Conservation (phyloP, 2,888 invertebrate species). For the Branchellion lobata region DNA sequence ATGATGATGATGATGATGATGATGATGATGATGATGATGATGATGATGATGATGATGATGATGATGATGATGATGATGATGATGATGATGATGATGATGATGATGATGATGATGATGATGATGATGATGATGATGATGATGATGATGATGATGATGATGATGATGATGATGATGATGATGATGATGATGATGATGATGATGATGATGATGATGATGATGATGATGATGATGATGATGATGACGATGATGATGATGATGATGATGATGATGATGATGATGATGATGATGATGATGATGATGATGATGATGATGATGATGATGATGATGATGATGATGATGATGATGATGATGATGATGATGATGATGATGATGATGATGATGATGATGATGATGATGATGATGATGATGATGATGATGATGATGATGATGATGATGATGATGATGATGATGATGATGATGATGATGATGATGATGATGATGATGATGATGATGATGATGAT, state of each 20-base stretch:
- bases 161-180: no score
- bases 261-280: slow-evolving; percentile 34
- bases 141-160: neutral
- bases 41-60: neutral
- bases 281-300: slow-evolving; percentile 40
- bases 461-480: slow-evolving; percentile 1
- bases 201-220: neutral
- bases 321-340: no score
- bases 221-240: slow-evolving; percentile 49
- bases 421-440: neutral
- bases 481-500: neutral
- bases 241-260: slow-evolving; percentile 23
- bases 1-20: neutral
- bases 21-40: slow-evolving; percentile 5
- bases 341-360: no score
- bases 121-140: slow-evolving; percentile 34
- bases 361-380: neutral
- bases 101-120: slow-evolving; percentile 39
- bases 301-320: slow-evolving; percentile 14
- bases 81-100: slow-evolving; percentile 34
- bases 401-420: neutral
- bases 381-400: slow-evolving; percentile 1
- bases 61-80: slow-evolving; percentile 49
- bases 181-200: no score
- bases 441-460: neutral